A percentile compares a stretch with the other conserved stretches of the same genome.
phyloP scores from a whole-genome alignment of 2,888 invertebrate species.

The Ariolimax columbianus region DNA sequence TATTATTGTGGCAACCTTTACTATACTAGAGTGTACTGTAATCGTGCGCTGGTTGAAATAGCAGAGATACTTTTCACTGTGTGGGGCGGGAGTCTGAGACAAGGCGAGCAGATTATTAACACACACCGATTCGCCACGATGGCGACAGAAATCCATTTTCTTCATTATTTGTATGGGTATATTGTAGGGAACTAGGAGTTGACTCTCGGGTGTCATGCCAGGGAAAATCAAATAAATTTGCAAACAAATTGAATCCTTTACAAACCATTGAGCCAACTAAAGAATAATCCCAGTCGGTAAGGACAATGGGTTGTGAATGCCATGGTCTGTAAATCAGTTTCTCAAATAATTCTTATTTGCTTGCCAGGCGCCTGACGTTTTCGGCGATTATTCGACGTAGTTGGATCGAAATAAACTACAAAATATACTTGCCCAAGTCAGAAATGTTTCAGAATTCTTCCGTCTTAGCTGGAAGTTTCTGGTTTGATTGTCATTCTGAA shows the following conservation, averaged over 20 bases:
- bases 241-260: conserved; percentile 55
- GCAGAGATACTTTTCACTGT: conserved; percentile 20
- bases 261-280: conserved; percentile 43
- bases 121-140: conserved; percentile 28
- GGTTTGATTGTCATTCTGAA: conserved; percentile 24
- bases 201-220: conserved; percentile 41
- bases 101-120: conserved; percentile 27
- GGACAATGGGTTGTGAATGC: conserved; percentile 31
- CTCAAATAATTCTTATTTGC: conserved; percentile 49
- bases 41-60: conserved; percentile 12
- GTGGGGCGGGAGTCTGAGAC: conserved; percentile 18
- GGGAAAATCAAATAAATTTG: conserved; percentile 54
- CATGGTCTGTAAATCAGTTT: conserved; percentile 35
- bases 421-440: conserved; percentile 28
- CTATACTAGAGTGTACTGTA: background rate
- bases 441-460: conserved; percentile 43
- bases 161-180: conserved; percentile 32
- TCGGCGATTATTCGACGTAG: conserved; percentile 36
- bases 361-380: conserved; percentile 34
- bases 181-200: conserved; percentile 24
- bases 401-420: conserved; percentile 36
- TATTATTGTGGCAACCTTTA: background rate
- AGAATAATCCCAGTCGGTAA: conserved; percentile 14
- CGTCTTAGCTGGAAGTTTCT: conserved; percentile 15
- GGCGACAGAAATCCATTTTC: conserved; percentile 36